Conservation (phyloP, 2,113 vertebrate genomes). For the Alaudala cheleensis region DNA sequence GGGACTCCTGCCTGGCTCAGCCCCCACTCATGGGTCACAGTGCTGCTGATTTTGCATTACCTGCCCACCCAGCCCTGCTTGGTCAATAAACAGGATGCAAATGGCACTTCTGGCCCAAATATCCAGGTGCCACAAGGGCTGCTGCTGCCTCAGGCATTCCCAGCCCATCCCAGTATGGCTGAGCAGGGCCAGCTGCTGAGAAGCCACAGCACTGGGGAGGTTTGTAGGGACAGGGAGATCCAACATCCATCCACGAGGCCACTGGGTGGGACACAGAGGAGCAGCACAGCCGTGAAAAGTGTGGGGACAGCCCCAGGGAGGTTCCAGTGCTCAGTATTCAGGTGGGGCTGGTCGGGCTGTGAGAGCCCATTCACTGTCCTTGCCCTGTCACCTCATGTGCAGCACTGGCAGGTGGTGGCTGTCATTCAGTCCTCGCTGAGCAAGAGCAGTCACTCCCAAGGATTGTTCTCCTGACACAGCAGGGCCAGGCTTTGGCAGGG, state of each 20-base stretch:
- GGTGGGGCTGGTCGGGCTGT: background rate
- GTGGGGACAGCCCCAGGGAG: rapidly evolving
- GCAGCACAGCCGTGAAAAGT: rapidly evolving
- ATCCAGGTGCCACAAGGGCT: background rate
- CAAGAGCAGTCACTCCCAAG: background rate
- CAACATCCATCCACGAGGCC: rapidly evolving
- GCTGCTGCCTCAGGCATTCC: background rate
- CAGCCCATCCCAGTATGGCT: background rate
- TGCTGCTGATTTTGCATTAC: background rate
- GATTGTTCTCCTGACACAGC: rapidly evolving
- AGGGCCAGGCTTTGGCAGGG: background rate
- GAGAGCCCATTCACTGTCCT: background rate
- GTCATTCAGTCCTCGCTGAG: background rate
- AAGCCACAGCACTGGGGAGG: rapidly evolving
- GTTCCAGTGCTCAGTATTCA: rapidly evolving
- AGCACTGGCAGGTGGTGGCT: rapidly evolving
- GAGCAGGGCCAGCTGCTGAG: background rate
- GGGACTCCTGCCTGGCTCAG: background rate
- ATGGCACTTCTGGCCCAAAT: rapidly evolving
- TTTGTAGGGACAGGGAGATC: background rate
- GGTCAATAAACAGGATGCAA: background rate
- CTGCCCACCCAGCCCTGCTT: background rate
- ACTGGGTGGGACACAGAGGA: rapidly evolving
- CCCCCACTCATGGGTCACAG: background rate
- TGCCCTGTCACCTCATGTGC: background rate